A percentile compares a stretch with the other conserved stretches of the same genome.
phyloP scores from a whole-genome alignment of 2,888 invertebrate genomes.

The Ichneumoninae sp. region DNA sequence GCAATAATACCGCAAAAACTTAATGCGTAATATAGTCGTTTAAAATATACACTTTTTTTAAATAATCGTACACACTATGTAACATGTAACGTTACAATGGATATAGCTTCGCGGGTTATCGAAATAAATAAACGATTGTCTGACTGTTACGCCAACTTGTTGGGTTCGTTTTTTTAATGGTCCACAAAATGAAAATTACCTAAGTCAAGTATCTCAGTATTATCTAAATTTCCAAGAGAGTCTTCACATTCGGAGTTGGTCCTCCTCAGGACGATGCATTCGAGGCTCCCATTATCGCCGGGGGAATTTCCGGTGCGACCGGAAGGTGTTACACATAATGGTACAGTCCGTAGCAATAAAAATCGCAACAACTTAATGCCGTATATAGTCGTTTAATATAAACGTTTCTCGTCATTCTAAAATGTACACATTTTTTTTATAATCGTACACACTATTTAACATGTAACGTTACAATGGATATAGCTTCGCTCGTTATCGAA shows the following conservation, averaged over 20 bases:
- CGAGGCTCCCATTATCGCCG: conserved; percentile 77
- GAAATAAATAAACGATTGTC: conserved; percentile 27
- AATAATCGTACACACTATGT: no score
- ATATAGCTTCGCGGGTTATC: conserved; percentile 15
- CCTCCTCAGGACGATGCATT: conserved; percentile 74
- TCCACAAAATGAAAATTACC: neutral
- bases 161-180: neutral
- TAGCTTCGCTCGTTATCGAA: conserved; percentile 31
- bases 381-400: conserved; percentile 56
- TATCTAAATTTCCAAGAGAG: no score
- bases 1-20: neutral
- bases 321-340: conserved; percentile 72
- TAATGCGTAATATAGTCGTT: conserved; percentile 32
- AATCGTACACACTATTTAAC: neutral
- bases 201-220: neutral
- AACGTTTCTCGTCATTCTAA: conserved; percentile 28
- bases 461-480: conserved; percentile 1
- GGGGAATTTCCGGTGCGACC: conserved; percentile 78
- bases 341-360: neutral
- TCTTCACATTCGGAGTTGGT: conserved; percentile 63
- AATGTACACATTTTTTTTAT: neutral
- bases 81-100: conserved; percentile 4
- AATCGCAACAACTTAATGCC: neutral
- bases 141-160: neutral
- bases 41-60: neutral